phyloP scores from a whole-genome alignment of 2,888 invertebrate genomes.

The Electrophaes corylata region DNA sequence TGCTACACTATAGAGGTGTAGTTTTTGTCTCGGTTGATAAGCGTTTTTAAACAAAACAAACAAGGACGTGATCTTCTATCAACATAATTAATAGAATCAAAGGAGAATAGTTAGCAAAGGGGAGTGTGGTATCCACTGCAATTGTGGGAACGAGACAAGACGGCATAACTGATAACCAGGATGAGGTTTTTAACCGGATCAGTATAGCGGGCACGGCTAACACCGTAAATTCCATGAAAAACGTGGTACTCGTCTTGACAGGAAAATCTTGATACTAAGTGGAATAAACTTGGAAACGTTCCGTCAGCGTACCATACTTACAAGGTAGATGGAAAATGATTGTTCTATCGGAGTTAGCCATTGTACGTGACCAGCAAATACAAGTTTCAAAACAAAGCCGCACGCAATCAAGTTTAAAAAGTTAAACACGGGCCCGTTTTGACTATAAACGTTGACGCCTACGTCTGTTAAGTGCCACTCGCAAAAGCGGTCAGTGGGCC shows the following conservation, averaged over 20 bases:
- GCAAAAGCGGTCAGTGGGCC: conserved; percentile 78
- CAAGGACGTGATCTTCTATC: not conserved
- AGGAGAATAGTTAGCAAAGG: not conserved
- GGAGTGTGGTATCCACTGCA: not conserved
- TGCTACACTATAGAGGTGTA: conserved; percentile 10
- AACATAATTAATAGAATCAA: not conserved
- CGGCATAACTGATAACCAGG: conserved; percentile 31
- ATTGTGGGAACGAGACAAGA: conserved; percentile 28
- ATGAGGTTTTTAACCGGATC: conserved; percentile 44
- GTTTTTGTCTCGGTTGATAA: not conserved
- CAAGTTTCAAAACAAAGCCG: conserved; percentile 34
- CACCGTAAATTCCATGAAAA: conserved; percentile 48
- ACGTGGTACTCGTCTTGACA: conserved; percentile 32
- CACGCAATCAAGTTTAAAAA: conserved; percentile 36
- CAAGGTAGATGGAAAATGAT: conserved; percentile 20
- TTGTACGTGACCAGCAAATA: conserved; percentile 25
- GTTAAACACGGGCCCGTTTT: conserved; percentile 42
- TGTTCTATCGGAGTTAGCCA: conserved; percentile 17
- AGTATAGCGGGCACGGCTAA: conserved; percentile 38
- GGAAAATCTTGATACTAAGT: conserved; percentile 35
- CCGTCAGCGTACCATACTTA: conserved; percentile 14
- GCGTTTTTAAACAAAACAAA: not conserved
- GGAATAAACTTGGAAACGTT: conserved; percentile 28
- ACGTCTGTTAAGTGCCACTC: conserved; percentile 64
- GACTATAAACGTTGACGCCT: conserved; percentile 59